Evolutionary conservation across 2,888 invertebrate species (phyloP).

Genomic region (Nomada lathburiana): DNA sequence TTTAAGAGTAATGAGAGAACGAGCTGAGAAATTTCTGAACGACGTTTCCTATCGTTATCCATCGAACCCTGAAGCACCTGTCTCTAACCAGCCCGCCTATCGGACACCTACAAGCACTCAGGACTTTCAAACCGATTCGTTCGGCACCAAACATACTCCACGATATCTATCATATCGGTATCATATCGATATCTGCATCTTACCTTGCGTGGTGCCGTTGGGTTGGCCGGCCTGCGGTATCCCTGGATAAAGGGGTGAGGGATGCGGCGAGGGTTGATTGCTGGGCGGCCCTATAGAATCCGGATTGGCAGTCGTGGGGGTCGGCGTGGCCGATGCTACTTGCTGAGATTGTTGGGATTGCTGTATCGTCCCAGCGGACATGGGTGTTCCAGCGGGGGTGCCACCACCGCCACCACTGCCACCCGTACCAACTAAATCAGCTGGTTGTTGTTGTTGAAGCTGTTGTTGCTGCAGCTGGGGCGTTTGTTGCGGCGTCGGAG

Average conservation of each 20-base stretch:
- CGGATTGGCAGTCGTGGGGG: constrained; percentile 78
- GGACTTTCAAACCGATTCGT: not conserved
- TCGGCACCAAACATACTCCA: not conserved
- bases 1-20: no score
- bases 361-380: constrained; percentile 72
- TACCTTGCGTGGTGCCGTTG: constrained; percentile 83
- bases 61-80: no score
- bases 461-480: constrained; percentile 87
- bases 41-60: no score
- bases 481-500: constrained; percentile 82
- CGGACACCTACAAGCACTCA: not conserved
- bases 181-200: constrained; percentile 50
- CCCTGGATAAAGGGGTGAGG: constrained; percentile 81
- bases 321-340: constrained; percentile 81
- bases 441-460: constrained; percentile 76
- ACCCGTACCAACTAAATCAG: constrained; percentile 16
- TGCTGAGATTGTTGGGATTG: constrained; percentile 84
- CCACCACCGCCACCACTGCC: constrained; percentile 74
- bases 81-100: no score
- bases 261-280: constrained; percentile 82
- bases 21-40: no score
- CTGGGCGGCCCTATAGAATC: constrained; percentile 79
- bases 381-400: constrained; percentile 80
- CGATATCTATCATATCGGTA: not conserved
- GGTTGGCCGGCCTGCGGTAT: constrained; percentile 78